Evolutionary conservation across 1,140 invertebrate species (phyloP).

Genomic region (Drosophila watanabei): DNA sequence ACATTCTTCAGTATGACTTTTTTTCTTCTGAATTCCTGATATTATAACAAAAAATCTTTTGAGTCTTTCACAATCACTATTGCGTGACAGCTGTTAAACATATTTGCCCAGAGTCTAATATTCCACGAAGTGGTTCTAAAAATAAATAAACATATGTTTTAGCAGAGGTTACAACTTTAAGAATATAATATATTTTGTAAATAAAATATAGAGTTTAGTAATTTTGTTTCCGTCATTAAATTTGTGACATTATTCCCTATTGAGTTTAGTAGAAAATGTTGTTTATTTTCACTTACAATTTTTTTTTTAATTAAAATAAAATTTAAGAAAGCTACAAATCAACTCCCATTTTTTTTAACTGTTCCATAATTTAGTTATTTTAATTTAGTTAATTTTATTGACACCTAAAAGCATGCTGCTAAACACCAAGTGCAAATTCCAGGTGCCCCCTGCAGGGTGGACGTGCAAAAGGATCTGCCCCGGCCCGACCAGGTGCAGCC

Average conservation of each 20-base stretch:
- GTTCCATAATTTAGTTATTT: neutral
- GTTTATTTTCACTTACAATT: no score
- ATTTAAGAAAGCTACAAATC: neutral
- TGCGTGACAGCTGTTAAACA: neutral
- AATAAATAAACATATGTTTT: neutral
- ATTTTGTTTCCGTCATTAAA: no score
- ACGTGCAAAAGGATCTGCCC: slow-evolving; percentile 68
- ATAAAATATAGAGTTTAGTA: no score
- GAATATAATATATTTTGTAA: no score
- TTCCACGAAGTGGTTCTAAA: neutral
- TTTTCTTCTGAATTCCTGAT: neutral
- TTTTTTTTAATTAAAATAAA: no score
- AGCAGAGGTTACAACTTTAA: neutral
- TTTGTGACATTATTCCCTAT: no score
- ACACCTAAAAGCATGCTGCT: neutral
- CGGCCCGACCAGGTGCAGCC: slow-evolving; percentile 53
- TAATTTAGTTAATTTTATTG: neutral
- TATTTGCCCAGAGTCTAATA: neutral
- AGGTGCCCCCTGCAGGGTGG: slow-evolving; percentile 60
- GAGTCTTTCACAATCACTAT: neutral
- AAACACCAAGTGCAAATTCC: slow-evolving; percentile 1
- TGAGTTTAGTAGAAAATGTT: no score
- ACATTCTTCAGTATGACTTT: no score
- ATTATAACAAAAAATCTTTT: neutral
- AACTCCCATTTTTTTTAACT: no score